Conservation (phyloP, 2,888 invertebrate genomes). For the Cheilosia vulpina region DNA sequence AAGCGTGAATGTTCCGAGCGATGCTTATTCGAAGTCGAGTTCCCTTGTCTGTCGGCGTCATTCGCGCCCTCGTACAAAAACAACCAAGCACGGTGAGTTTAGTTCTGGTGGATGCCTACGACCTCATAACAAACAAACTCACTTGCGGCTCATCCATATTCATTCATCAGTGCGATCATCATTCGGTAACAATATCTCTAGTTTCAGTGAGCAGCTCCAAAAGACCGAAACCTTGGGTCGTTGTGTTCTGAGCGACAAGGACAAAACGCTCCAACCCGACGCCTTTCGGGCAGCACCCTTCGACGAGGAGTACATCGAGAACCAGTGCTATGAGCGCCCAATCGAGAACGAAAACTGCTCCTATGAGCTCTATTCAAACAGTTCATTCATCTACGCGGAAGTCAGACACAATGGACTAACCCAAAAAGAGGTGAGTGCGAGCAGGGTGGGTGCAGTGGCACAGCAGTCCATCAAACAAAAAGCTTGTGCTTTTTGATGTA, state of each 20-base stretch:
- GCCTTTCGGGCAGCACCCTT: conserved; percentile 90
- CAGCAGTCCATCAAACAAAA: conserved; percentile 52
- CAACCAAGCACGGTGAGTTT: conserved; percentile 82
- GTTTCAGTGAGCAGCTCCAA: conserved; percentile 63
- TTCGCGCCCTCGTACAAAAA: conserved; percentile 84
- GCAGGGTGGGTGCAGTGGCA: conserved; percentile 26
- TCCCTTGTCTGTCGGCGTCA: conserved; percentile 85
- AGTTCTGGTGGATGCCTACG: conserved; percentile 16
- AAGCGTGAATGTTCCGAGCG: conserved; percentile 88
- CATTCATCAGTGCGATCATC: conserved; percentile 40
- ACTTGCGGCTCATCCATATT: conserved; percentile 57
- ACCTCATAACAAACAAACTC: conserved; percentile 19
- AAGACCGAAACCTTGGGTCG: conserved; percentile 83
- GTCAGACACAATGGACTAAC: conserved; percentile 81
- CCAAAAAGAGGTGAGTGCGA: conserved; percentile 82
- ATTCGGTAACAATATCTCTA: conserved; percentile 23
- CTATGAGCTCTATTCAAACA: conserved; percentile 90
- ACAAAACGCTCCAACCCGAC: conserved; percentile 90
- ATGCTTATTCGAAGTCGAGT: conserved; percentile 85
- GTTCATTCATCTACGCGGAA: conserved; percentile 86
- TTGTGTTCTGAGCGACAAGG: conserved; percentile 89
- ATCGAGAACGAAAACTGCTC: conserved; percentile 87
- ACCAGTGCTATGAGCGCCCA: conserved; percentile 89
- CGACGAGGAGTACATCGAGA: conserved; percentile 92
- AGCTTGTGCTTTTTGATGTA: conserved; percentile 60